Conservation (phyloP, 2,113 vertebrate genomes). For the Cyprinodon tularosa region DNA sequence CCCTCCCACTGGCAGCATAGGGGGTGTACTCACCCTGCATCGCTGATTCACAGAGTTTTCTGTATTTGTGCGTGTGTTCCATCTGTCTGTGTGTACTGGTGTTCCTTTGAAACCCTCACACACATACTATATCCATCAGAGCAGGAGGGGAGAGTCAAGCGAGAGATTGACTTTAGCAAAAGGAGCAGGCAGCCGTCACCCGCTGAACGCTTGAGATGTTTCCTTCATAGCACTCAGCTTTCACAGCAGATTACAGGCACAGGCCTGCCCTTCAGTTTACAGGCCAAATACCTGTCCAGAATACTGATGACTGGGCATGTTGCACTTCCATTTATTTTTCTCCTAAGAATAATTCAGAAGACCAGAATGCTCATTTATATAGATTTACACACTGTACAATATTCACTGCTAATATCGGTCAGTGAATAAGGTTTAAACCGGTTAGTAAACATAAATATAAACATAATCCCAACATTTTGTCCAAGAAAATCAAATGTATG, state of each 20-base stretch:
- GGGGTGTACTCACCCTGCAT: slow-evolving; percentile 26
- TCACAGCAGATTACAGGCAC: slow-evolving; percentile 68
- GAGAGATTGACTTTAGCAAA: slow-evolving; percentile 68
- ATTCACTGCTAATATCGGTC: neutral
- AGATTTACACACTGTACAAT: neutral
- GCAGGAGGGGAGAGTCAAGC: slow-evolving; percentile 62
- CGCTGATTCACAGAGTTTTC: slow-evolving; percentile 42
- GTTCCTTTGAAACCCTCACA: slow-evolving; percentile 16
- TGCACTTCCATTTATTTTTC: neutral
- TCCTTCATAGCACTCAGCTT: slow-evolving; percentile 58
- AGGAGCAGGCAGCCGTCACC: slow-evolving; percentile 54
- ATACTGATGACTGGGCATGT: slow-evolving; percentile 43
- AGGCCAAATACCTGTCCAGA: slow-evolving; percentile 36
- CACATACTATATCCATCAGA: slow-evolving; percentile 27
- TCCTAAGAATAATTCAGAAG: neutral
- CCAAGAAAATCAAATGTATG: neutral
- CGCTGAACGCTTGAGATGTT: slow-evolving; percentile 66
- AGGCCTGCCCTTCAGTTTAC: slow-evolving; percentile 54
- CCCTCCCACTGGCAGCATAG: slow-evolving; percentile 33
- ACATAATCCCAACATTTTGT: neutral
- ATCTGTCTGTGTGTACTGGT: slow-evolving; percentile 32
- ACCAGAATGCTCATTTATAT: neutral
- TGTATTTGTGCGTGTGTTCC: slow-evolving; percentile 30
- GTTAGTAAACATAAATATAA: neutral
- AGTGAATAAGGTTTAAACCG: neutral